These are phyloP conservation scores for Ochropleura plecta DNA, from an alignment of 2,888 invertebrate genomes.

Conservation along the genomic window DNA sequence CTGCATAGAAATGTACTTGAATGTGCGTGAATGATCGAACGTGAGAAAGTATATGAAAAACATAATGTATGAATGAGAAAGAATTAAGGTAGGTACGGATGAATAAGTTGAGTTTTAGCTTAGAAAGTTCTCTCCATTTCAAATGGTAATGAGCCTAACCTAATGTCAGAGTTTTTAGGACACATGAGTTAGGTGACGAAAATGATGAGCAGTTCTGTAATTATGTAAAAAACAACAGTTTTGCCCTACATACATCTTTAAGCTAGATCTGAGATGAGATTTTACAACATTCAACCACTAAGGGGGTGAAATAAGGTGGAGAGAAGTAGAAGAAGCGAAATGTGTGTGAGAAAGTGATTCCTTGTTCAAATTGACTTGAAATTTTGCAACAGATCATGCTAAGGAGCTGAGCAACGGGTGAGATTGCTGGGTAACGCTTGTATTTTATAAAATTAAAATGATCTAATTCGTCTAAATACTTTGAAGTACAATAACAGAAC, in stretches of 20 bases:
- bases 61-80: background rate
- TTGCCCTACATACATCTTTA: background rate
- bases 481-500: background rate
- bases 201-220: background rate
- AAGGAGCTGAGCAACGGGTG: too few relatives aligned
- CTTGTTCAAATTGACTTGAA: too few relatives aligned
- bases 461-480: background rate
- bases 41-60: background rate
- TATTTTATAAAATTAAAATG: conserved; percentile 5
- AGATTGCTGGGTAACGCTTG: too few relatives aligned
- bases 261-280: background rate
- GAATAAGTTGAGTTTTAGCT: background rate
- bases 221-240: background rate
- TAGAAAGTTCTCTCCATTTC: too few relatives aligned
- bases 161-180: too few relatives aligned
- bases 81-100: background rate
- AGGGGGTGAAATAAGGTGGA: too few relatives aligned
- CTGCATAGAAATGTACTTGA: background rate
- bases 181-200: background rate
- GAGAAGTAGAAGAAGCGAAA: too few relatives aligned
- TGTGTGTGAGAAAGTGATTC: too few relatives aligned
- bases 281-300: too few relatives aligned
- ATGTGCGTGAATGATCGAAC: background rate
- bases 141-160: too few relatives aligned
- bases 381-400: too few relatives aligned